These are phyloP conservation scores for Carassius carassius DNA, from an alignment of 2,113 vertebrate genomes.

Conservation along the genomic window DNA sequence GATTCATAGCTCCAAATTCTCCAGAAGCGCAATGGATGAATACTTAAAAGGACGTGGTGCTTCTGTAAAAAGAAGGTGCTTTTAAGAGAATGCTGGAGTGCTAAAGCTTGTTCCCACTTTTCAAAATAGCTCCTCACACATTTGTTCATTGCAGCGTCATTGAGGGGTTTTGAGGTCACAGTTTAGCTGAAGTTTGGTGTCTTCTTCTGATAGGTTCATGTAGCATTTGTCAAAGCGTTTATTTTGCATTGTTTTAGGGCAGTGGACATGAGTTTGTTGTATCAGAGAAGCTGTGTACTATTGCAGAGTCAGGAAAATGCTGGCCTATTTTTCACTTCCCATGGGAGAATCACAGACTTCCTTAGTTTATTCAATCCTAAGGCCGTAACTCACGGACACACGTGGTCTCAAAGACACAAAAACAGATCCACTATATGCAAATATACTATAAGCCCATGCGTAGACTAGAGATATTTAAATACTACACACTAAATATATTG, in stretches of 20 bases:
- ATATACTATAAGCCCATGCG: too few relatives aligned
- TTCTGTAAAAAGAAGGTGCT: slow-evolving; percentile 7
- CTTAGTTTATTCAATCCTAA: slow-evolving; percentile 39
- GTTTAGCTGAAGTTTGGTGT: neutral
- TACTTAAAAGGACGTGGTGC: neutral
- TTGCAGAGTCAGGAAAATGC: slow-evolving; percentile 42
- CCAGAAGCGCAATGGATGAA: slow-evolving; percentile 15
- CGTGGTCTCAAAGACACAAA: neutral
- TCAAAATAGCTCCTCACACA: slow-evolving; percentile 20
- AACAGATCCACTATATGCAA: too few relatives aligned
- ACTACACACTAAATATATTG: too few relatives aligned
- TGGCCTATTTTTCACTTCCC: slow-evolving; percentile 39
- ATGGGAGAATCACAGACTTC: slow-evolving; percentile 39
- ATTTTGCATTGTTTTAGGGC: neutral
- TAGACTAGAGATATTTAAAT: too few relatives aligned
- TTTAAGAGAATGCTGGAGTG: slow-evolving; percentile 8
- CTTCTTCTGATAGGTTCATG: neutral
- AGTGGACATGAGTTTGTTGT: slow-evolving; percentile 4
- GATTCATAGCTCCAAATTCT: slow-evolving; percentile 36
- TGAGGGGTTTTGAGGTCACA: neutral
- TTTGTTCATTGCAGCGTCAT: neutral
- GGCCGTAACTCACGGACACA: neutral
- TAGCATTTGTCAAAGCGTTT: neutral
- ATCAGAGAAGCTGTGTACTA: slow-evolving; percentile 35
- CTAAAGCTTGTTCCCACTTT: slow-evolving; percentile 31